These are phyloP conservation scores for Felis catus DNA, from an alignment of 2,113 vertebrate genomes.

Conservation along the genomic window DNA sequence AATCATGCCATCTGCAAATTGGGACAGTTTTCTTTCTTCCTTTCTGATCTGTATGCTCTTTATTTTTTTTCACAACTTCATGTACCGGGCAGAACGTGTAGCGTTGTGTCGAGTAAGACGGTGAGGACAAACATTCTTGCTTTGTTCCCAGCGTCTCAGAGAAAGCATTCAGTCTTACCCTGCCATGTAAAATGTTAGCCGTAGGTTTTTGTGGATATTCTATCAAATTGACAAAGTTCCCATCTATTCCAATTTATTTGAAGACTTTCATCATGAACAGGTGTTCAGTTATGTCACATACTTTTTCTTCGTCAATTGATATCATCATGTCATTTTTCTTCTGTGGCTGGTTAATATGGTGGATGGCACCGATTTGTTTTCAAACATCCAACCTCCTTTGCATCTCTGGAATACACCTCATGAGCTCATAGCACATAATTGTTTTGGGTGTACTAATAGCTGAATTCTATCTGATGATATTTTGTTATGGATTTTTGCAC, in stretches of 20 bases:
- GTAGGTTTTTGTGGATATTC: background rate
- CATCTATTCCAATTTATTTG: background rate
- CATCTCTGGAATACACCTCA: background rate
- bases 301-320: background rate
- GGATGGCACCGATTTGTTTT: background rate
- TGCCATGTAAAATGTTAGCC: rapidly evolving
- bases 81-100: background rate
- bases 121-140: background rate
- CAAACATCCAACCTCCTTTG: background rate
- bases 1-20: background rate
- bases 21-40: background rate
- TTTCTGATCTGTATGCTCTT: background rate
- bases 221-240: background rate
- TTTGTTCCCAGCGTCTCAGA: too few species aligned
- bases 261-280: background rate
- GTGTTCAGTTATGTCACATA: background rate
- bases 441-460: background rate
- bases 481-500: background rate
- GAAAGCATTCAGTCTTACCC: background rate
- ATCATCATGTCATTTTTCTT: background rate
- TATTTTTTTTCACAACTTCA: background rate
- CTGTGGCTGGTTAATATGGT: background rate
- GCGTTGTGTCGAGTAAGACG: rapidly evolving
- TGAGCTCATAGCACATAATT: background rate
- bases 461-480: background rate